These are phyloP conservation scores for Oscheius sp. DNA, from an alignment of 1,140 invertebrate genomes.

Conservation along the genomic window DNA sequence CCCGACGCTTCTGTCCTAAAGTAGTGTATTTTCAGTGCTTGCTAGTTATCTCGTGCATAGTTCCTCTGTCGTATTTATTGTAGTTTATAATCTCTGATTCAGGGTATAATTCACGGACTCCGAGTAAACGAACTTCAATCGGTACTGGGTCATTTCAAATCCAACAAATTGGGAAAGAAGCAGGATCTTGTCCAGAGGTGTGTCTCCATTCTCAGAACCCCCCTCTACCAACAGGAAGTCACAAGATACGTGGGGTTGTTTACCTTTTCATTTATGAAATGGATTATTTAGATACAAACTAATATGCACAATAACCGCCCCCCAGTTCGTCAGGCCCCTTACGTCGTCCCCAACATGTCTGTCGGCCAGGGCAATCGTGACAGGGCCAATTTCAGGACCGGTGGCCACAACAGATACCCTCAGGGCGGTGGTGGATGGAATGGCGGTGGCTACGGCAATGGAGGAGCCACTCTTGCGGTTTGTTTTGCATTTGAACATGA, in stretches of 20 bases:
- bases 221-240: slow-evolving; percentile 71
- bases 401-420: no score
- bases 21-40: no score
- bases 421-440: no score
- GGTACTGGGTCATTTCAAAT: slow-evolving; percentile 77
- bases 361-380: no score
- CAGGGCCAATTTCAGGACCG: no score
- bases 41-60: no score
- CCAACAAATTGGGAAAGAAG: slow-evolving; percentile 81
- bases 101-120: slow-evolving; percentile 66
- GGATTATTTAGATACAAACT: no score
- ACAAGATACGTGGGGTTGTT: neutral
- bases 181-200: slow-evolving; percentile 78
- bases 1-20: no score
- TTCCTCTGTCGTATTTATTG: neutral
- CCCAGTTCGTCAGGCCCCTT: no score
- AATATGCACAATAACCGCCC: neutral
- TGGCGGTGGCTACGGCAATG: neutral
- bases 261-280: neutral
- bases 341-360: no score
- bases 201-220: slow-evolving; percentile 71
- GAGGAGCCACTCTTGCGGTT: neutral
- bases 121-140: slow-evolving; percentile 68
- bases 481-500: no score
- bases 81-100: slow-evolving; percentile 39